Evolutionary conservation across 1,140 invertebrate species (phyloP).

Genomic region (Cotesia vestalis): DNA sequence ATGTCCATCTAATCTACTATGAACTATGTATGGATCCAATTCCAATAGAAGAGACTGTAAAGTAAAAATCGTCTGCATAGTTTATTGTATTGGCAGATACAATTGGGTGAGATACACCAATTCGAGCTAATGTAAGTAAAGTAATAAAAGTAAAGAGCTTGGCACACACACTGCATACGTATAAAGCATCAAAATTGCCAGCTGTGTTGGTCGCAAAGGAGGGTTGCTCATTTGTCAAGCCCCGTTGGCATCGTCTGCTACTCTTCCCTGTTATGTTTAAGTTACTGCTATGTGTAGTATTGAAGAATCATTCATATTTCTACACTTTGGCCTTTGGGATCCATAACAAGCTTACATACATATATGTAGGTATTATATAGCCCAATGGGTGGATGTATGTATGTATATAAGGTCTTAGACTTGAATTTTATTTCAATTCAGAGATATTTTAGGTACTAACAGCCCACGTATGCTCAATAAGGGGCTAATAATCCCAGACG

Average conservation of each 20-base stretch:
- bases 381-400: no score
- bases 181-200: constrained; percentile 22
- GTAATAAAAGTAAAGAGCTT: background rate
- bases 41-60: no score
- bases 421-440: background rate
- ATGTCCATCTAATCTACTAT: no score
- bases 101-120: background rate
- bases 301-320: constrained; percentile 3
- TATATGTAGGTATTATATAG: background rate
- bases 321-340: background rate
- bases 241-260: constrained; percentile 19
- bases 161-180: background rate
- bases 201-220: constrained; percentile 11
- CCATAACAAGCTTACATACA: constrained; percentile 25
- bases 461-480: no score
- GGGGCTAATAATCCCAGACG: no score
- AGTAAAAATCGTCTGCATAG: no score
- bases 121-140: background rate
- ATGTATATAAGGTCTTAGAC: background rate
- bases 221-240: constrained; percentile 35
- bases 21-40: no score
- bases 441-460: background rate
- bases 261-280: background rate
- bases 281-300: background rate
- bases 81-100: no score